Percentiles rank a stretch among this genome's conserved stretches.
Evolutionary conservation across 2,113 vertebrate species (phyloP).

Genomic region (Cynocephalus volans): DNA sequence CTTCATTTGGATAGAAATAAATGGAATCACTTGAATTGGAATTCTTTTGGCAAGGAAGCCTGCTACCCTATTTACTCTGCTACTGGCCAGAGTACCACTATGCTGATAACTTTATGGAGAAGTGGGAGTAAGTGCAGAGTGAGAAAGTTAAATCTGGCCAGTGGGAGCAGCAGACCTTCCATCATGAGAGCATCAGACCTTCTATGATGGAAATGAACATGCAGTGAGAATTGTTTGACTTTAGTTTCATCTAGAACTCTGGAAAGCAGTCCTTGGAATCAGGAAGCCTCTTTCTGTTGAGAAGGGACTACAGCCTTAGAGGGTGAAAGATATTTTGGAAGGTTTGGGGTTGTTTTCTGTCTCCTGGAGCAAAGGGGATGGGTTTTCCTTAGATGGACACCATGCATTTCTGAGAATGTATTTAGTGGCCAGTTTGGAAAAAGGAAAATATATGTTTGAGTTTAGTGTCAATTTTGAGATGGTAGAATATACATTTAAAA

Average conservation of each 20-base stretch:
- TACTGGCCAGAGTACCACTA: not conserved
- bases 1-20: constrained; percentile 60
- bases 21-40: constrained; percentile 58
- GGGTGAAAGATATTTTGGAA: not conserved
- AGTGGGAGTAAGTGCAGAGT: not conserved
- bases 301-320: not conserved
- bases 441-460: not conserved
- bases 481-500: not conserved
- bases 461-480: constrained; percentile 3
- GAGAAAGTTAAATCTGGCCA: not conserved
- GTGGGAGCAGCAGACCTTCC: not conserved
- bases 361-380: not conserved
- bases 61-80: constrained; percentile 1
- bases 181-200: not conserved
- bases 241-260: not conserved
- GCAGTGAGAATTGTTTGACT: not conserved
- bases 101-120: not conserved
- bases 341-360: not conserved
- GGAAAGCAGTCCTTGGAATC: not conserved
- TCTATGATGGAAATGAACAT: not conserved
- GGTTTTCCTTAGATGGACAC: not conserved
- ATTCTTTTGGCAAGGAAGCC: not conserved
- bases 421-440: not conserved
- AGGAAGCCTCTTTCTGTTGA: not conserved
- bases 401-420: not conserved